Conservation (phyloP, 2,797 vertebrate genomes). For the Urophycis tenuis region DNA sequence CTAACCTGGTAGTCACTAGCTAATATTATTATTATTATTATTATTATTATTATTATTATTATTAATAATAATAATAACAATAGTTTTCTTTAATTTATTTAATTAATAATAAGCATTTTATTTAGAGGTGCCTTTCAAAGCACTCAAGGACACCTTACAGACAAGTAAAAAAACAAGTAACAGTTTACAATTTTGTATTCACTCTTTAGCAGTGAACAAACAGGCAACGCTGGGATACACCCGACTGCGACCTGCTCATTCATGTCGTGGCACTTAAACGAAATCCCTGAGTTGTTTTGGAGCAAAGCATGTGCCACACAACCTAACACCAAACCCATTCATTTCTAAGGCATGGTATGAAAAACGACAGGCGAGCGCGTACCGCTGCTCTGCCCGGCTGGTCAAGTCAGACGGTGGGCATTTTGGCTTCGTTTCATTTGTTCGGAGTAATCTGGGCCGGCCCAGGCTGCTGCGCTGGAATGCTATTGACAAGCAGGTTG, state of each 20-base stretch:
- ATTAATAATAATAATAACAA: no score
- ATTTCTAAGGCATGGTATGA: not conserved
- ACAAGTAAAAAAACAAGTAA: no score
- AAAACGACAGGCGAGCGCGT: not conserved
- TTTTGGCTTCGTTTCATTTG: not conserved
- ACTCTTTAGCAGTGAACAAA: not conserved
- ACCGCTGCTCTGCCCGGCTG: not conserved
- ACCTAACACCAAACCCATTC: not conserved
- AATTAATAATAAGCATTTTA: no score
- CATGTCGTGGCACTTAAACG: not conserved
- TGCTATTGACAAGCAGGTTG: slow-evolving; percentile 51
- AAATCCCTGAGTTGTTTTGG: not conserved
- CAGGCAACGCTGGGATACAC: not conserved
- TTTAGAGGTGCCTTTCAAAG: no score
- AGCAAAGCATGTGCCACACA: not conserved
- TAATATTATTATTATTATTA: no score
- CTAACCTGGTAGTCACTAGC: not conserved
- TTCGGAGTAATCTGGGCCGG: slow-evolving; percentile 29
- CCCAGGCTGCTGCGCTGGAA: slow-evolving; percentile 43
- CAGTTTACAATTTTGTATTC: not conserved
- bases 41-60: no score
- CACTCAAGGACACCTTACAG: no score
- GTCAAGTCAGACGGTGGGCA: not conserved
- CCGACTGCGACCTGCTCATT: not conserved
- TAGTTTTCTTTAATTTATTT: no score